phyloP scores from a whole-genome alignment of 2,113 vertebrate species.

The Climacteris rufus region DNA sequence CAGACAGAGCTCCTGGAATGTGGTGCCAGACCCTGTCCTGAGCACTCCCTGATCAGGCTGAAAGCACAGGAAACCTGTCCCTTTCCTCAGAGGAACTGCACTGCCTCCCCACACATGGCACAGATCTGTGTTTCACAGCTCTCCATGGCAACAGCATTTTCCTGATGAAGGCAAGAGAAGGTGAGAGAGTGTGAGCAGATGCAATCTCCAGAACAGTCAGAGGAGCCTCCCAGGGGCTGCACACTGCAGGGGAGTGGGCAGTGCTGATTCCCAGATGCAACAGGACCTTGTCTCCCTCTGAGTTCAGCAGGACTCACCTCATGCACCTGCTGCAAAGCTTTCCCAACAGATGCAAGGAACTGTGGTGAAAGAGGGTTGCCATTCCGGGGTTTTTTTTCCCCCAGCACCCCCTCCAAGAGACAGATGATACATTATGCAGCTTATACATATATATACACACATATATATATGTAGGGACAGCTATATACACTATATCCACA shows the following conservation, averaged over 20 bases:
- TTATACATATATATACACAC: neutral
- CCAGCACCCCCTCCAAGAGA: neutral
- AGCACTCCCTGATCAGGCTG: neutral
- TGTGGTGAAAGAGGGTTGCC: neutral
- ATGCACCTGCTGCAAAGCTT: neutral
- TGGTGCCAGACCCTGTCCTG: neutral
- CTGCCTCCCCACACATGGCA: neutral
- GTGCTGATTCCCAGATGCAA: neutral
- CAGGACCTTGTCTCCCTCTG: neutral
- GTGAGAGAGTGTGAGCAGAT: neutral
- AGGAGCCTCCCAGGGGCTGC: neutral
- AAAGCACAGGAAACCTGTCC: conserved; percentile 2
- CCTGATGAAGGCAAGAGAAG: neutral
- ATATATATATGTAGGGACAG: neutral
- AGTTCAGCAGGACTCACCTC: neutral
- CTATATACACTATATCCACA: neutral
- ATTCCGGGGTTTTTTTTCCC: neutral
- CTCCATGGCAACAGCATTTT: neutral
- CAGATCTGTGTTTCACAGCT: neutral
- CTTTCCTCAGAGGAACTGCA: neutral
- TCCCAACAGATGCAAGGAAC: neutral
- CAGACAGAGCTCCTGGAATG: neutral
- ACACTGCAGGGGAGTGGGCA: neutral
- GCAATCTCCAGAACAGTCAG: neutral
- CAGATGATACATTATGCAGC: neutral